Conservation (phyloP, 2,888 invertebrate genomes). For the Adelognathus sp. region DNA sequence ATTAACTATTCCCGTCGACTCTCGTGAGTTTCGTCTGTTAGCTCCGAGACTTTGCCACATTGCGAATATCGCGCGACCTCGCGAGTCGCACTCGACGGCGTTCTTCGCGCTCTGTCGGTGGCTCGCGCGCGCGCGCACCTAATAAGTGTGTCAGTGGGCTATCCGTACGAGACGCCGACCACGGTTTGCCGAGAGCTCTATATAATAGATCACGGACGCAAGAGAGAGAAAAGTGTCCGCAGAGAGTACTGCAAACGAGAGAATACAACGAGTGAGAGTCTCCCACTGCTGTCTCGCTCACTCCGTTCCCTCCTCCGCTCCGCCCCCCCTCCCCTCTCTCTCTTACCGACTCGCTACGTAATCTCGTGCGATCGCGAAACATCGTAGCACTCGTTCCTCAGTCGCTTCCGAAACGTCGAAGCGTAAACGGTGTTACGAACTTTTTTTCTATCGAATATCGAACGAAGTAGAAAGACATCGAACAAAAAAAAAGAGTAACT, state of each 20-base stretch:
- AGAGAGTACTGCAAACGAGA: background rate
- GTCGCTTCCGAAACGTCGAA: background rate
- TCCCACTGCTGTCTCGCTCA: background rate
- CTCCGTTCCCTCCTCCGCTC: too few species aligned
- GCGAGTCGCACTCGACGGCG: background rate
- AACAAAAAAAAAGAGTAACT: background rate
- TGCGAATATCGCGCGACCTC: slow-evolving; percentile 3
- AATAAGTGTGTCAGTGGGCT: slow-evolving; percentile 61
- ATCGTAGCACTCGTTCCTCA: background rate
- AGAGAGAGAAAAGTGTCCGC: slow-evolving; percentile 1
- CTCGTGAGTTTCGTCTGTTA: background rate
- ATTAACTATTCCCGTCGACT: background rate
- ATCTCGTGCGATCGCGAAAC: background rate
- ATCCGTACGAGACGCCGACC: slow-evolving; percentile 32
- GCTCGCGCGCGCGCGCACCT: slow-evolving; percentile 27
- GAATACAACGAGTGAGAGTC: slow-evolving; percentile 25
- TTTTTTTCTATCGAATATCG: background rate
- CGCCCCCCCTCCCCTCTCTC: too few species aligned
- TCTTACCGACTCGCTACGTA: background rate
- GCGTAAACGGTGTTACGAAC: background rate
- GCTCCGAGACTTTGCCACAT: background rate
- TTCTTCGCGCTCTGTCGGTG: slow-evolving; percentile 14
- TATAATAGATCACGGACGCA: slow-evolving; percentile 30
- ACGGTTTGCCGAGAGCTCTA: background rate
- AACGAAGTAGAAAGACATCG: background rate